Percentiles rank a stretch among this genome's conserved stretches.
Conservation (phyloP, 2,113 vertebrate genomes). For the Gopherus evgoodei region DNA sequence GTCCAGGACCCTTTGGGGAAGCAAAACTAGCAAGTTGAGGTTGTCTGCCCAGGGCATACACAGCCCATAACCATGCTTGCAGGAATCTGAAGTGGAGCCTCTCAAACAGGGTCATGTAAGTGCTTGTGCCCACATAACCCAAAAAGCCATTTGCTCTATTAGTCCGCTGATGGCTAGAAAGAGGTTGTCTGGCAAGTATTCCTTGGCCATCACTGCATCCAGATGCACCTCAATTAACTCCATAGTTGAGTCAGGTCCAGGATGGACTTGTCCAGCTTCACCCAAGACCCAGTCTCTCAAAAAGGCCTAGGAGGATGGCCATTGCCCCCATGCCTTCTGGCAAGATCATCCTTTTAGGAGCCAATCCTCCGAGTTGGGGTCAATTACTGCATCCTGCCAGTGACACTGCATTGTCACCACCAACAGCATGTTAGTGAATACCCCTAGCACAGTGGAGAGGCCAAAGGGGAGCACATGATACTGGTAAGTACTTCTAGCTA, state of each 20-base stretch:
- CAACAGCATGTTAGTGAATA: not conserved
- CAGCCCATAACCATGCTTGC: not conserved
- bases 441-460: not conserved
- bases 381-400: not conserved
- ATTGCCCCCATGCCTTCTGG: not conserved
- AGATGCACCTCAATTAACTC: not conserved
- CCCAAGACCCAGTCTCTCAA: not conserved
- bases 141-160: not conserved
- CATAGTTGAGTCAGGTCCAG: not conserved
- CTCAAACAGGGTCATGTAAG: not conserved
- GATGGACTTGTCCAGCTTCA: not conserved
- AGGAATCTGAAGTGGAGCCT: not conserved
- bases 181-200: not conserved
- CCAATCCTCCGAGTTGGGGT: not conserved
- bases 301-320: not conserved
- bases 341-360: not conserved
- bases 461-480: not conserved
- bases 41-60: not conserved
- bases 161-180: not conserved
- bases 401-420: not conserved
- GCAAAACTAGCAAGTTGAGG: too few species aligned
- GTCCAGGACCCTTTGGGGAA: too few species aligned
- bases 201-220: not conserved
- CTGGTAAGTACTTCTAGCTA: not conserved
- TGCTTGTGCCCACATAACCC: not conserved